phyloP scores from a whole-genome alignment of 2,113 vertebrate genomes.

The Oceanites oceanicus region DNA sequence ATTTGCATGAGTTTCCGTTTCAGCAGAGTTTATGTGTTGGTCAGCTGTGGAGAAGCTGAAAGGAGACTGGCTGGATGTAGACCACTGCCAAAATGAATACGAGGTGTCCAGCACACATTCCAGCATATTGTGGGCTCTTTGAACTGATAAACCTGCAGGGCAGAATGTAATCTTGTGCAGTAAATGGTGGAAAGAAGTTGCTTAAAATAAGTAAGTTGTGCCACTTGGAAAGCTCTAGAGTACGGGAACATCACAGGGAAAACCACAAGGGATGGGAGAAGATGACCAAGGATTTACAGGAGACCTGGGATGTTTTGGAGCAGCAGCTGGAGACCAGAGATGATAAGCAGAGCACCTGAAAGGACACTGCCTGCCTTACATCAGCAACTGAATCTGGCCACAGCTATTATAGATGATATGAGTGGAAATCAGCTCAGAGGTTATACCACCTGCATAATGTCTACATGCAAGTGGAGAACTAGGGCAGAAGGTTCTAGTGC shows the following conservation, averaged over 20 bases:
- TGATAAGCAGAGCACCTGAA: background rate
- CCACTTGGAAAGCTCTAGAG: background rate
- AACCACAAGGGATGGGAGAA: background rate
- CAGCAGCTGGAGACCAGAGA: background rate
- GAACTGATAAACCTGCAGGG: background rate
- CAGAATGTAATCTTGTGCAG: background rate
- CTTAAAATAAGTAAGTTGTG: background rate
- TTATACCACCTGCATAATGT: background rate
- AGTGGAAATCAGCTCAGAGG: background rate
- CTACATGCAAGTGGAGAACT: background rate
- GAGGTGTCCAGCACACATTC: background rate
- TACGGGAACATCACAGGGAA: background rate
- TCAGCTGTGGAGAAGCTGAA: background rate
- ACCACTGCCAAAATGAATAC: background rate
- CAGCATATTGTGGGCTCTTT: background rate
- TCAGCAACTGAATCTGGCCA: background rate
- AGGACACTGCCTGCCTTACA: background rate
- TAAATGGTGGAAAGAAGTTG: background rate
- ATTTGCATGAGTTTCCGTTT: background rate
- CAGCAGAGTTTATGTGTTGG: background rate
- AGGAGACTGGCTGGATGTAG: background rate
- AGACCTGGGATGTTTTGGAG: background rate
- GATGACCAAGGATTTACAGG: background rate
- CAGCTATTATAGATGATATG: fast-evolving
- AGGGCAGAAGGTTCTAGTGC: background rate